phyloP scores from a whole-genome alignment of 2,888 invertebrate genomes.

The Drosophila anceps region DNA sequence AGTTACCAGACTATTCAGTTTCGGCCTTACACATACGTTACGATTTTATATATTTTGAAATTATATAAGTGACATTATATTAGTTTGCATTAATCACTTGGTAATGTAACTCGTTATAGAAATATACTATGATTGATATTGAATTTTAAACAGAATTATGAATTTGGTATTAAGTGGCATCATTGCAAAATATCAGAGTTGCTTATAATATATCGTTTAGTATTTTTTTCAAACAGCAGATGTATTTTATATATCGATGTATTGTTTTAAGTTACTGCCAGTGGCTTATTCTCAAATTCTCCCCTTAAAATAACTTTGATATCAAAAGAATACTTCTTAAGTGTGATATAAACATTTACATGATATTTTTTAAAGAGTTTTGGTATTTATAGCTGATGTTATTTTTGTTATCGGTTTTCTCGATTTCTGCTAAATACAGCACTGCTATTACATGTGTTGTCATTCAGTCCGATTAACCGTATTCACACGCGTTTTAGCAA shows the following conservation, averaged over 20 bases:
- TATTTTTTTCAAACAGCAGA: neutral
- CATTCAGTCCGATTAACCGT: slow-evolving; percentile 39
- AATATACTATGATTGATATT: neutral
- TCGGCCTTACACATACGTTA: neutral
- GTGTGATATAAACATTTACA: neutral
- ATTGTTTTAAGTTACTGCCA: too few species aligned
- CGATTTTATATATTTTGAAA: slow-evolving; percentile 6
- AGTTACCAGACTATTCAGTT: slow-evolving; percentile 38
- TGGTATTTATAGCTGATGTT: neutral
- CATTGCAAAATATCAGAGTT: neutral
- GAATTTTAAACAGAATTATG: neutral
- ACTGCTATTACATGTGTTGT: slow-evolving; percentile 52
- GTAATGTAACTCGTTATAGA: neutral
- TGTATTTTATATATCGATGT: neutral
- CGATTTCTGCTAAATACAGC: slow-evolving; percentile 21
- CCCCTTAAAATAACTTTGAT: neutral
- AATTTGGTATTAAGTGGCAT: slow-evolving; percentile 12
- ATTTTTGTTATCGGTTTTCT: slow-evolving; percentile 16
- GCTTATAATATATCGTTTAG: slow-evolving; percentile 3
- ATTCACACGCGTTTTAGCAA: slow-evolving; percentile 46
- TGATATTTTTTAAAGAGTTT: neutral
- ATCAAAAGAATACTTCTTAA: neutral
- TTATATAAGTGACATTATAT: neutral
- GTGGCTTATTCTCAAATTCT: neutral
- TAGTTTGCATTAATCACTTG: neutral